Percentiles rank a stretch among this genome's conserved stretches.
Evolutionary conservation across 2,888 invertebrate species (phyloP).

Genomic region (Conistra vaccinii): DNA sequence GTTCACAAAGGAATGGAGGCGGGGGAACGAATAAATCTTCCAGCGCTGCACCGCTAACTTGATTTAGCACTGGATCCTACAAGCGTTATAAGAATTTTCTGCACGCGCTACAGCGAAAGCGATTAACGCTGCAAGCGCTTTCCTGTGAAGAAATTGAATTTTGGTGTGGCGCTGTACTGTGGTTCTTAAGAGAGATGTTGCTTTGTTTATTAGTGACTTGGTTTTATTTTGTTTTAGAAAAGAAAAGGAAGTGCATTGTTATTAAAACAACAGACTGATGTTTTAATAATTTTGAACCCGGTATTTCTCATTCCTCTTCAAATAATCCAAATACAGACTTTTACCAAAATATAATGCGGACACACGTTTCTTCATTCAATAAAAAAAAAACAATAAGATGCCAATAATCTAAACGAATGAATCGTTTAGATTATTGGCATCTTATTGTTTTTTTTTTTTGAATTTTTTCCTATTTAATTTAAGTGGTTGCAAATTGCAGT

Average conservation of each 20-base stretch:
- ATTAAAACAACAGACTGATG: not conserved
- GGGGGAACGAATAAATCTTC: constrained; percentile 65
- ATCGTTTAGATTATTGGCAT: not conserved
- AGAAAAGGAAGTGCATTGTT: constrained; percentile 18
- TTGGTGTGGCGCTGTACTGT: constrained; percentile 47
- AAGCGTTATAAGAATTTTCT: constrained; percentile 65
- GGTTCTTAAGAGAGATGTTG: constrained; percentile 47
- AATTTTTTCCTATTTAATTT: not conserved
- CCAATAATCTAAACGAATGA: no score
- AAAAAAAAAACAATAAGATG: no score
- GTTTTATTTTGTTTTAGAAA: constrained; percentile 38
- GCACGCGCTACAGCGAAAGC: constrained; percentile 63
- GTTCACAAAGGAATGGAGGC: constrained; percentile 61
- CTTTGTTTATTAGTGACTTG: constrained; percentile 46
- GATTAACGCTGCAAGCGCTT: constrained; percentile 62
- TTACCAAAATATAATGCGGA: not conserved
- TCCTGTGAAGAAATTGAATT: constrained; percentile 59
- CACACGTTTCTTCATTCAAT: not conserved
- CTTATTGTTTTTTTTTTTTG: not conserved
- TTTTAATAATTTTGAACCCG: not conserved
- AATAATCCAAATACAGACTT: not conserved
- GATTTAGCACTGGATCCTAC: constrained; percentile 65
- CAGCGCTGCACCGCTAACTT: constrained; percentile 68
- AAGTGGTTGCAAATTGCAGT: not conserved
- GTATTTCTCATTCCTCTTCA: not conserved